These are phyloP conservation scores for Knipowitschia caucasica DNA, from an alignment of 2,797 vertebrate species.

Conservation along the genomic window DNA sequence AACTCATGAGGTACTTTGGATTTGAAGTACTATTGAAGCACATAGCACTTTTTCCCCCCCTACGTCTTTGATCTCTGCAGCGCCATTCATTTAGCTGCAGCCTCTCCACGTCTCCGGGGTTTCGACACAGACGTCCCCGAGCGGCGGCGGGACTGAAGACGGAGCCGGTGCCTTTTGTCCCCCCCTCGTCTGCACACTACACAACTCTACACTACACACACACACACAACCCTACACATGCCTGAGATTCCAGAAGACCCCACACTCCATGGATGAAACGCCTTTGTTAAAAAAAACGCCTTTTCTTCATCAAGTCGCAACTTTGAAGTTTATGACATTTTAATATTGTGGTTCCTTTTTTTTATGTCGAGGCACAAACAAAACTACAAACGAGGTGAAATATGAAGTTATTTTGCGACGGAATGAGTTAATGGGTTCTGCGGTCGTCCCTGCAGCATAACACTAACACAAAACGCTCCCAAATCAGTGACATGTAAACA, in stretches of 20 bases:
- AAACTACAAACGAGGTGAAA: constrained; percentile 1
- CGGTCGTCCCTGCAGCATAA: not conserved
- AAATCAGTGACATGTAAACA: not conserved
- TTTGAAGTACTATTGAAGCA: not conserved
- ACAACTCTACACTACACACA: no score
- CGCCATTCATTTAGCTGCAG: constrained; percentile 63
- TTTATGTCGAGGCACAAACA: constrained; percentile 2
- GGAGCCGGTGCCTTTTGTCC: constrained; percentile 48
- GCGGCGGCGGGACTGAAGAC: constrained; percentile 33
- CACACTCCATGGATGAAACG: constrained; percentile 56
- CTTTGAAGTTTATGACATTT: constrained; percentile 50
- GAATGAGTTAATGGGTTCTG: not conserved
- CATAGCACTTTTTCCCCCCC: not conserved
- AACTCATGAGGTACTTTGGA: not conserved
- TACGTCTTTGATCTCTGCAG: constrained; percentile 65
- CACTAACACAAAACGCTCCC: not conserved
- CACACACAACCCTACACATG: constrained; percentile 60
- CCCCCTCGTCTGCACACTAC: constrained; percentile 48
- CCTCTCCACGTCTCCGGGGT: constrained; percentile 59
- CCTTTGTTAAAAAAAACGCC: constrained; percentile 40
- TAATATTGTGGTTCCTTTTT: constrained; percentile 34
- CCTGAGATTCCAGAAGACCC: constrained; percentile 66
- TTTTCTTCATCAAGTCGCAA: constrained; percentile 52
- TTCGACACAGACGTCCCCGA: constrained; percentile 48
- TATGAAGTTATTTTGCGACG: not conserved